phyloP scores from a whole-genome alignment of 2,888 invertebrate genomes.

The Galerucella nymphaeae region DNA sequence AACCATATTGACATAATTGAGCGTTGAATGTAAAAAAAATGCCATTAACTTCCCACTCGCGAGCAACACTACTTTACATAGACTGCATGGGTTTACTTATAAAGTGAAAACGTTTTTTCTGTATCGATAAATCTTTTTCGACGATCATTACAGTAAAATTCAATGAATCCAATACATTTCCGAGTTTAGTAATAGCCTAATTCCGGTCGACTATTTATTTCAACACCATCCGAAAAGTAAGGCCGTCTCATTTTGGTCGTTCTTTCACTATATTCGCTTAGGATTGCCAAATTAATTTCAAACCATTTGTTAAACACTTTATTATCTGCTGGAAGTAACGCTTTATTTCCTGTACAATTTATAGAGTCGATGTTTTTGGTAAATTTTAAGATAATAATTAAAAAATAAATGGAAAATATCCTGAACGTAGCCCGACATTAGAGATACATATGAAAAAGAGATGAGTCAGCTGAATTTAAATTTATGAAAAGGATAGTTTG shows the following conservation, averaged over 20 bases:
- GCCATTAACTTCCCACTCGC: not conserved
- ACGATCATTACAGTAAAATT: constrained; percentile 31
- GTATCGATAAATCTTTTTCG: constrained; percentile 16
- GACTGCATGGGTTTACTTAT: constrained; percentile 6
- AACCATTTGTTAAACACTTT: constrained; percentile 35
- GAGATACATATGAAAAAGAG: not conserved
- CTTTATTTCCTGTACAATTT: not conserved
- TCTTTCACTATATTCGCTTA: constrained; percentile 27
- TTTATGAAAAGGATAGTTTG: too few species aligned
- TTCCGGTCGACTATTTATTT: constrained; percentile 31
- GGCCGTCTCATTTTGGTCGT: constrained; percentile 4
- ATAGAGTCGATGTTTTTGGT: not conserved
- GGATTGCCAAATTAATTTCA: constrained; percentile 35
- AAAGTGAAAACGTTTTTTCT: constrained; percentile 17
- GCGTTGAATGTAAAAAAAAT: not conserved
- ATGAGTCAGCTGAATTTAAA: too few species aligned
- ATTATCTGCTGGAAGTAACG: constrained; percentile 36
- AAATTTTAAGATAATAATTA: not conserved
- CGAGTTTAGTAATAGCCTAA: constrained; percentile 34
- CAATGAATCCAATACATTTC: constrained; percentile 30
- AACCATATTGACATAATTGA: too few species aligned
- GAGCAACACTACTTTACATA: not conserved
- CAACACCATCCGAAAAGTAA: constrained; percentile 23
- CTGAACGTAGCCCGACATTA: not conserved
- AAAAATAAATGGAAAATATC: not conserved